A percentile compares a stretch with the other conserved stretches of the same genome.
phyloP scores from a whole-genome alignment of 2,113 vertebrate species.

The Naja naja region DNA sequence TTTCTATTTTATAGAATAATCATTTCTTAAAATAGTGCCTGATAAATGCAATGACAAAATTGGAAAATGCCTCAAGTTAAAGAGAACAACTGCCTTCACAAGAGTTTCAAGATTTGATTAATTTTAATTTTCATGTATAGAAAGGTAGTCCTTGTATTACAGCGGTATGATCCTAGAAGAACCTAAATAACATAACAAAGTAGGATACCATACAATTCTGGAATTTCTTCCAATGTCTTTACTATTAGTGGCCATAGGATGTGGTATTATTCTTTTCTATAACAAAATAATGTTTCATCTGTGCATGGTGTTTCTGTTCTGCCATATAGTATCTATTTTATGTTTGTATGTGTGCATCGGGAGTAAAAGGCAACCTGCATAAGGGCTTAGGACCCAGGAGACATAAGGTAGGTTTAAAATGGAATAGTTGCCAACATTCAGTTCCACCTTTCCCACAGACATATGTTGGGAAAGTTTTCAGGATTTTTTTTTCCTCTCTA shows the following conservation, averaged over 20 bases:
- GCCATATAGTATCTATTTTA: not conserved
- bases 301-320: not conserved
- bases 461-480: no score
- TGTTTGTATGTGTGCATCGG: not conserved
- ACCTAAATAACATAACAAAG: not conserved
- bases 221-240: not conserved
- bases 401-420: not conserved
- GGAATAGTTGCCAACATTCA: not conserved
- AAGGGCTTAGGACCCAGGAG: not conserved
- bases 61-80: not conserved
- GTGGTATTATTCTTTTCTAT: not conserved
- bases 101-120: not conserved
- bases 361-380: not conserved
- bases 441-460: not conserved
- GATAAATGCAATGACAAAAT: not conserved
- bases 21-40: no score
- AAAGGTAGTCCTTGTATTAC: not conserved
- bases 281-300: not conserved
- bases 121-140: not conserved
- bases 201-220: not conserved
- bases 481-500: no score
- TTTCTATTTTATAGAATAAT: not conserved
- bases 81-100: not conserved
- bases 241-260: not conserved
- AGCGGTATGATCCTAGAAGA: not conserved